A percentile compares a stretch with the other conserved stretches of the same genome.
phyloP scores from a whole-genome alignment of 2,888 invertebrate species.

The Bedellia somnulentella region DNA sequence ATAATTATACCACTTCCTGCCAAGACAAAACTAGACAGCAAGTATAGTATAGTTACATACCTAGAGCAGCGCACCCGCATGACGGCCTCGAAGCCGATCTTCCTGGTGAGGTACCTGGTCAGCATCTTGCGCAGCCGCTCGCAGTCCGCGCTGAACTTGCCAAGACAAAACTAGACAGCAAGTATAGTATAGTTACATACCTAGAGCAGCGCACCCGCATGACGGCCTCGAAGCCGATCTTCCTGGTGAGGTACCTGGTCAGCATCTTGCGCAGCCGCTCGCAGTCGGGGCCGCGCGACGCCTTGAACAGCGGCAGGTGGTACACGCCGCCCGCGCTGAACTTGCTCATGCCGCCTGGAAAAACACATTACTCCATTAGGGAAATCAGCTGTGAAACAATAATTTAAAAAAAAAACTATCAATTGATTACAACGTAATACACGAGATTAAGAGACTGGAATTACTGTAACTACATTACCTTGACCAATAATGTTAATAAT shows the following conservation, averaged over 20 bases:
- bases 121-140: constrained; percentile 76
- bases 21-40: not conserved
- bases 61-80: constrained; percentile 95
- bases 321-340: constrained; percentile 94
- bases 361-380: too few species aligned
- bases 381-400: too few species aligned
- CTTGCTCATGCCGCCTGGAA: constrained; percentile 83
- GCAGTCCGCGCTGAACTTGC: constrained; percentile 75
- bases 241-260: constrained; percentile 87
- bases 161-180: not conserved
- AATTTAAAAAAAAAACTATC: too few species aligned
- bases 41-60: constrained; percentile 25
- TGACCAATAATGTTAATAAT: too few species aligned
- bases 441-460: too few species aligned
- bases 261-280: constrained; percentile 78
- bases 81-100: constrained; percentile 98
- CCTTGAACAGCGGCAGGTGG: constrained; percentile 87
- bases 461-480: too few species aligned
- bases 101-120: constrained; percentile 87
- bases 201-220: constrained; percentile 95
- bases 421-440: too few species aligned
- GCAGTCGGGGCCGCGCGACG: constrained; percentile 68
- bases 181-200: constrained; percentile 23
- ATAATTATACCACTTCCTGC: too few species aligned
- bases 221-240: constrained; percentile 98